These are phyloP conservation scores for Peromyscus maniculatus DNA, from an alignment of 2,113 vertebrate genomes.

Conservation along the genomic window DNA sequence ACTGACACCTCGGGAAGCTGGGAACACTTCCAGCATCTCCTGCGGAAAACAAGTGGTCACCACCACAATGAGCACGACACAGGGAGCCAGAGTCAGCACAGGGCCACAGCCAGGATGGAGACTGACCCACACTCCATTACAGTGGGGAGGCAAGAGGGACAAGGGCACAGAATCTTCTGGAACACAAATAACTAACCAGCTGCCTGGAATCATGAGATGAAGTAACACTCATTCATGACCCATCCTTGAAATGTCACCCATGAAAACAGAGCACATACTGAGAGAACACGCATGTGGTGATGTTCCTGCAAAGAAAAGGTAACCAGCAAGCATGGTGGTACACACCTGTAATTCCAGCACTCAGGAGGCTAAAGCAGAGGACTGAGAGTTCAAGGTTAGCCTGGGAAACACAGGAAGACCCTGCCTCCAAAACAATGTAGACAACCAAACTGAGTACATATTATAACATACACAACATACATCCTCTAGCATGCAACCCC, in stretches of 20 bases:
- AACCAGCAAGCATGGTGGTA: background rate
- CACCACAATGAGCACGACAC: conserved; percentile 62
- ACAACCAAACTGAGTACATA: background rate
- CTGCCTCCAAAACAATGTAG: background rate
- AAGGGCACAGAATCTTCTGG: background rate
- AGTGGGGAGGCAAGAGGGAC: background rate
- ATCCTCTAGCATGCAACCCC: background rate
- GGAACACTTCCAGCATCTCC: conserved; percentile 31
- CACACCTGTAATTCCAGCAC: background rate
- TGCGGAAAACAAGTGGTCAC: conserved; percentile 71
- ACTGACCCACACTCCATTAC: background rate
- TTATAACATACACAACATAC: fast-evolving
- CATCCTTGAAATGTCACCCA: background rate
- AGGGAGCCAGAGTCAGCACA: conserved; percentile 48
- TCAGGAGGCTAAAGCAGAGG: background rate
- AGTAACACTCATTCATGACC: background rate
- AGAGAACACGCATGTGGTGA: too few species aligned
- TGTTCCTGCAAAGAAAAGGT: background rate
- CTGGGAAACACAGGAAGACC: background rate
- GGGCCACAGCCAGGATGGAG: background rate
- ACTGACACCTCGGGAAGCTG: conserved; percentile 20
- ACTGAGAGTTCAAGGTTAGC: background rate
- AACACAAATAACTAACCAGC: background rate
- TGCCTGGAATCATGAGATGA: background rate
- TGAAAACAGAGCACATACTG: background rate